These are phyloP conservation scores for Microcebus jonahi DNA, from an alignment of 2,113 vertebrate species.

Conservation along the genomic window DNA sequence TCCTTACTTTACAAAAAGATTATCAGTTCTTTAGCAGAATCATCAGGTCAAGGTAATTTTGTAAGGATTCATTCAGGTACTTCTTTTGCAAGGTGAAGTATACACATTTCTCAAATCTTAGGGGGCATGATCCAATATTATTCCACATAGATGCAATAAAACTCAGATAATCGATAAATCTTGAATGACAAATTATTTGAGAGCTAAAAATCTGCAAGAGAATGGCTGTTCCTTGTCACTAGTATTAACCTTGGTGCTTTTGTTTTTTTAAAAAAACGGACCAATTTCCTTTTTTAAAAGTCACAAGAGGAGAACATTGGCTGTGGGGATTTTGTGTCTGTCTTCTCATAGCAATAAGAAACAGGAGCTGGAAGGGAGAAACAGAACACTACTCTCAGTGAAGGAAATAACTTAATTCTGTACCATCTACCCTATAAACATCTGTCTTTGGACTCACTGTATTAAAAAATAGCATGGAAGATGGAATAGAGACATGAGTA, in stretches of 20 bases:
- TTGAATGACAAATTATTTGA: constrained; percentile 19
- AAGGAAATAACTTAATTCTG: constrained; percentile 53
- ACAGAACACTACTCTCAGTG: neutral
- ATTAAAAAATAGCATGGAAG: neutral
- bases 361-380: neutral
- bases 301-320: neutral
- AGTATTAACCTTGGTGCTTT: neutral
- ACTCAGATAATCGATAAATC: constrained; percentile 5
- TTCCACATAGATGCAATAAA: neutral
- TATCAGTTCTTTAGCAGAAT: neutral
- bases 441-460: constrained; percentile 15
- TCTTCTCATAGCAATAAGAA: constrained; percentile 21
- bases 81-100: constrained; percentile 55
- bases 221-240: neutral
- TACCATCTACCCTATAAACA: constrained; percentile 20
- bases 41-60: constrained; percentile 52
- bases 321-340: neutral
- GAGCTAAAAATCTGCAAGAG: neutral
- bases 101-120: constrained; percentile 20
- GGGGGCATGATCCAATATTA: neutral
- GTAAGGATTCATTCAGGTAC: neutral
- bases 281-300: constrained; percentile 33
- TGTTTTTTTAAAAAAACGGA: constrained; percentile 7
- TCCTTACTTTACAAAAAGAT: constrained; percentile 32
- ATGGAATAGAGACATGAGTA: neutral